Percentiles rank a stretch among this genome's conserved stretches.
Conservation (phyloP, 2,113 vertebrate genomes). For the Oryzias melastigma region DNA sequence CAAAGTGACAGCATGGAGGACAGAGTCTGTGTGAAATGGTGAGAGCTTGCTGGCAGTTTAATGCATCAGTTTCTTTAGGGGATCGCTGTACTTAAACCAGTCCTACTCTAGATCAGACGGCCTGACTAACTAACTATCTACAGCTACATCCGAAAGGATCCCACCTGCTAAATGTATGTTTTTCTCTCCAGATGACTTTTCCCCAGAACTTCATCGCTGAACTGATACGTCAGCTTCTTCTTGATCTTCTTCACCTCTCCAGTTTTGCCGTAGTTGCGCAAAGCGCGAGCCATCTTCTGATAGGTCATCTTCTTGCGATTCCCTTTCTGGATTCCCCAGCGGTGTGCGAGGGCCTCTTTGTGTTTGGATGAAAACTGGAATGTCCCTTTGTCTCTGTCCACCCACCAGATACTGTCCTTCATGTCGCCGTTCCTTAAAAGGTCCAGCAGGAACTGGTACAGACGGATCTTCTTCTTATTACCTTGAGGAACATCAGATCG, state of each 20-base stretch:
- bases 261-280: conserved; percentile 98
- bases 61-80: conserved; percentile 1
- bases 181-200: conserved; percentile 85
- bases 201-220: conserved; percentile 95
- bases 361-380: conserved; percentile 99
- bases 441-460: conserved; percentile 98
- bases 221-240: conserved; percentile 99
- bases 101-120: conserved; percentile 9
- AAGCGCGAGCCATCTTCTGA: conserved; percentile 97
- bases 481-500: conserved; percentile 73
- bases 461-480: conserved; percentile 97
- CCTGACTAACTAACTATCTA: conserved; percentile 14
- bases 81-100: conserved; percentile 18
- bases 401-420: conserved; percentile 99
- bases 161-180: conserved; percentile 76
- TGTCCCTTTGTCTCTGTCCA: conserved; percentile 97
- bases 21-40: too few relatives aligned
- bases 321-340: conserved; percentile 98
- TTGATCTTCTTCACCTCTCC: conserved; percentile 98
- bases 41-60: too few relatives aligned
- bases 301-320: conserved; percentile 99
- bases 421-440: conserved; percentile 94
- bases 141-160: conserved; percentile 1
- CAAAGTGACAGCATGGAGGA: too few relatives aligned
- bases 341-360: conserved; percentile 93